A percentile compares a stretch with the other conserved stretches of the same genome.
Conservation (phyloP, 2,113 vertebrate genomes). For the Illadopsis cleaveri region DNA sequence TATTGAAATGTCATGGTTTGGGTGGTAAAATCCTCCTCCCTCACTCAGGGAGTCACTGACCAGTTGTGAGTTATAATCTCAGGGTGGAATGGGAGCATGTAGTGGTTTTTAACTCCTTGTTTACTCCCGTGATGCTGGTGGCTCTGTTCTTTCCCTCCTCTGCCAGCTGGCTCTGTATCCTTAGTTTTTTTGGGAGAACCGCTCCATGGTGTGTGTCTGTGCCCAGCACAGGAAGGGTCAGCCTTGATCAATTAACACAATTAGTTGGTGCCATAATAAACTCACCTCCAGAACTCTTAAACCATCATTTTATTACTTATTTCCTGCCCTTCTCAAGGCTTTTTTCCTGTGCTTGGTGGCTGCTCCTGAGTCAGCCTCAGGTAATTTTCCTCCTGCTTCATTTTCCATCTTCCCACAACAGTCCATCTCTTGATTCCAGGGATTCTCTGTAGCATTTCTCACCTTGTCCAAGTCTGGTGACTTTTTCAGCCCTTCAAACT, state of each 20-base stretch:
- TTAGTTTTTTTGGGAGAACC: not conserved
- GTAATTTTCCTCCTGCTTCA: not conserved
- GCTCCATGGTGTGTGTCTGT: accelerated
- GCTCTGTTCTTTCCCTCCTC: not conserved
- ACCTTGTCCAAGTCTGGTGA: not conserved
- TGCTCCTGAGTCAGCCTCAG: not conserved
- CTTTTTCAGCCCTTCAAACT: not conserved
- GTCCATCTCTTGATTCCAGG: not conserved
- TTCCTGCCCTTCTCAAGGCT: not conserved
- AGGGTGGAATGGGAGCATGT: no score
- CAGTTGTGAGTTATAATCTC: not conserved
- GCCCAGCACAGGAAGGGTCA: not conserved
- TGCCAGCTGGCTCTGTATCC: not conserved
- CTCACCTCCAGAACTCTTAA: not conserved
- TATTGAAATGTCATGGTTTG: accelerated
- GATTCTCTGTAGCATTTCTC: not conserved
- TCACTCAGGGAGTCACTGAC: accelerated
- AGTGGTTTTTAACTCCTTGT: not conserved
- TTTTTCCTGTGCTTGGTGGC: not conserved
- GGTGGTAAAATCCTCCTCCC: not conserved
- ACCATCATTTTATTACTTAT: not conserved
- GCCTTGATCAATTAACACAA: not conserved
- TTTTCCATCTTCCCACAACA: not conserved
- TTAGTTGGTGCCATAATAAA: not conserved
- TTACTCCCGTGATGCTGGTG: not conserved